Percentiles rank a stretch among this genome's conserved stretches.
phyloP scores from a whole-genome alignment of 2,113 vertebrate species.

The Pseudolaguvia tuberculata region DNA sequence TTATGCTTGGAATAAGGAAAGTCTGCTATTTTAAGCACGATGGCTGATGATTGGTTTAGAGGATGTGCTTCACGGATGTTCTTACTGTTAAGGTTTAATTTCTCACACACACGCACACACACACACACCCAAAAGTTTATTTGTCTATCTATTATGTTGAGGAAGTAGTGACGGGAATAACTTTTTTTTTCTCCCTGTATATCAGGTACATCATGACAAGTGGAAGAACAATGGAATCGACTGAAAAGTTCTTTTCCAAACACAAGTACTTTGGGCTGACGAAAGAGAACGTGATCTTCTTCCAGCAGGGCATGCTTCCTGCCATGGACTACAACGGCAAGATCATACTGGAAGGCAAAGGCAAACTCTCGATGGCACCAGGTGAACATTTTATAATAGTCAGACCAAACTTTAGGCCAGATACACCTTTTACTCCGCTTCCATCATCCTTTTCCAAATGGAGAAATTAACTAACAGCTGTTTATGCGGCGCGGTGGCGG shows the following conservation, averaged over 20 bases:
- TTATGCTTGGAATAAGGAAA: not conserved
- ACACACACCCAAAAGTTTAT: not conserved
- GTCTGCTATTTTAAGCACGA: not conserved
- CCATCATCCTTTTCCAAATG: no score
- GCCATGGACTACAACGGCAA: slow-evolving; percentile 88
- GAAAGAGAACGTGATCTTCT: slow-evolving; percentile 81
- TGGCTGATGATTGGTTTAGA: not conserved
- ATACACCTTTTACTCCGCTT: no score
- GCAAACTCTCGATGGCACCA: slow-evolving; percentile 90
- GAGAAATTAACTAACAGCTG: no score
- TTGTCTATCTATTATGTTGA: not conserved
- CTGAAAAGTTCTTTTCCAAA: slow-evolving; percentile 80
- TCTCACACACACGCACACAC: not conserved
- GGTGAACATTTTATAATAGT: slow-evolving; percentile 61
- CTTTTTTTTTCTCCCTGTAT: not conserved
- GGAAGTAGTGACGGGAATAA: no score
- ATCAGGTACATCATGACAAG: slow-evolving; percentile 98
- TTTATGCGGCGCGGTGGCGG: no score
- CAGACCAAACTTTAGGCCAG: not conserved
- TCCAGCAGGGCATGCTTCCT: slow-evolving; percentile 97
- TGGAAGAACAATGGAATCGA: slow-evolving; percentile 86
- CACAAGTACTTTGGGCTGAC: slow-evolving; percentile 84
- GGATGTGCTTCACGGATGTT: no score
- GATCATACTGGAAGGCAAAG: slow-evolving; percentile 86
- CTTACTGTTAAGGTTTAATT: not conserved